Percentiles rank a stretch among this genome's conserved stretches.
Conservation (phyloP, 2,113 vertebrate species). For the Parotia lawesii region DNA sequence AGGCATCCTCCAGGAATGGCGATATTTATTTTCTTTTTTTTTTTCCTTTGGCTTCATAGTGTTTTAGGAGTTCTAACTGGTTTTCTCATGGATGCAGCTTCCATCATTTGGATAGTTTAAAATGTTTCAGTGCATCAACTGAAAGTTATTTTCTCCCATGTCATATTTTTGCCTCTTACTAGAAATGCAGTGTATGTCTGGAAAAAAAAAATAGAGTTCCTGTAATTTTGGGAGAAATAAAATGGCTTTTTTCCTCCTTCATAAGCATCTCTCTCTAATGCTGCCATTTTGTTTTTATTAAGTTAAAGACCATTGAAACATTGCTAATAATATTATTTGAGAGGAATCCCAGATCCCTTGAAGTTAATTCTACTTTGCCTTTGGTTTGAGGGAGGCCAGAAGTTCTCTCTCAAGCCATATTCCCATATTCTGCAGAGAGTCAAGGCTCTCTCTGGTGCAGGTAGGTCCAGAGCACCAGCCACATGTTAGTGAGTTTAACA, state of each 20-base stretch:
- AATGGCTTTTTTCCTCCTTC: not conserved
- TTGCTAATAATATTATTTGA: slow-evolving; percentile 20
- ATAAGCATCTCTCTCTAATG: not conserved
- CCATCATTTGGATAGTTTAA: slow-evolving; percentile 45
- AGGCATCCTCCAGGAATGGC: slow-evolving; percentile 64
- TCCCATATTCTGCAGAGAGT: not conserved
- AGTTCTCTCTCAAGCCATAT: not conserved
- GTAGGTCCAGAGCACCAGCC: not conserved
- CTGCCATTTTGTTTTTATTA: slow-evolving; percentile 28
- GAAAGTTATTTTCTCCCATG: slow-evolving; percentile 52
- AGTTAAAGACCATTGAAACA: not conserved
- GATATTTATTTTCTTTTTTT: slow-evolving; percentile 8
- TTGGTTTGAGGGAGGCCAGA: not conserved
- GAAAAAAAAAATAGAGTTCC: not conserved
- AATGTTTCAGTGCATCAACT: slow-evolving; percentile 49
- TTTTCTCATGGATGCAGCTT: slow-evolving; percentile 50
- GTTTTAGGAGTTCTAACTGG: slow-evolving; percentile 60
- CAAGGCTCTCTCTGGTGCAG: not conserved
- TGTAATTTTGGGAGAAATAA: not conserved
- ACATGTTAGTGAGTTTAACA: not conserved
- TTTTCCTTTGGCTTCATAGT: slow-evolving; percentile 24
- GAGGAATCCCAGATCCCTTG: slow-evolving; percentile 19
- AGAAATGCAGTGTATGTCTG: slow-evolving; percentile 1
- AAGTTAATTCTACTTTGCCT: not conserved
- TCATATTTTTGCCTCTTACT: slow-evolving; percentile 45